Evolutionary conservation across 2,797 vertebrate species (phyloP).

Genomic region (Enteromius trimaculatus): DNA sequence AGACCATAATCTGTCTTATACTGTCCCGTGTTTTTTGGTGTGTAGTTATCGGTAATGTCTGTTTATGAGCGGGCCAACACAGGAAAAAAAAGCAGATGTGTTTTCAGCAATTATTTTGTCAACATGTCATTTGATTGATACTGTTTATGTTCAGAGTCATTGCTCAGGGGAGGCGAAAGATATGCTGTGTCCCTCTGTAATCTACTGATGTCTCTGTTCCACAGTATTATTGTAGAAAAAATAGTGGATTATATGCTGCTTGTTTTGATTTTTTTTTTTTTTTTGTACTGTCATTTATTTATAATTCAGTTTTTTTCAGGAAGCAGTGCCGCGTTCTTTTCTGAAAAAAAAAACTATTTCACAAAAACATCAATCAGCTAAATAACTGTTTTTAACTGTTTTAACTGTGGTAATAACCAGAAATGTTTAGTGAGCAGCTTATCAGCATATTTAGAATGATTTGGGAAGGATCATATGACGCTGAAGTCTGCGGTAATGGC

Average conservation of each 20-base stretch:
- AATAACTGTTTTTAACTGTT: neutral
- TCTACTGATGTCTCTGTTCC: neutral
- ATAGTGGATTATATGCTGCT: neutral
- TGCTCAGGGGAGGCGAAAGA: neutral
- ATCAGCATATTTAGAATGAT: neutral
- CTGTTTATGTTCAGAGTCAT: neutral
- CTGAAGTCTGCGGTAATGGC: neutral
- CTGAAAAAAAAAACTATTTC: too few species aligned
- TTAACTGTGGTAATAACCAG: neutral
- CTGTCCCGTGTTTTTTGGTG: neutral
- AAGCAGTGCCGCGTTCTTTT: neutral
- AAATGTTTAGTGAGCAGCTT: neutral
- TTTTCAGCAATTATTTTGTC: conserved; percentile 15
- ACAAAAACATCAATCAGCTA: too few species aligned
- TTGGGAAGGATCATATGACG: neutral
- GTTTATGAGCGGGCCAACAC: conserved; percentile 15
- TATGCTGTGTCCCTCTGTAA: neutral
- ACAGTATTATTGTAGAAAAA: neutral
- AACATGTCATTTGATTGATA: neutral
- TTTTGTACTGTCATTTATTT: neutral
- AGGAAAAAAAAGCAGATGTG: conserved; percentile 30
- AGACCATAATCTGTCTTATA: conserved; percentile 23
- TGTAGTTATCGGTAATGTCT: conserved; percentile 24
- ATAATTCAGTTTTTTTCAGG: neutral
- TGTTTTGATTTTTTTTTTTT: neutral